Evolutionary conservation across 1,140 invertebrate species (phyloP), one percentile per base, ranked within the genome.

Genomic region (Ceratina japonica): DNA sequence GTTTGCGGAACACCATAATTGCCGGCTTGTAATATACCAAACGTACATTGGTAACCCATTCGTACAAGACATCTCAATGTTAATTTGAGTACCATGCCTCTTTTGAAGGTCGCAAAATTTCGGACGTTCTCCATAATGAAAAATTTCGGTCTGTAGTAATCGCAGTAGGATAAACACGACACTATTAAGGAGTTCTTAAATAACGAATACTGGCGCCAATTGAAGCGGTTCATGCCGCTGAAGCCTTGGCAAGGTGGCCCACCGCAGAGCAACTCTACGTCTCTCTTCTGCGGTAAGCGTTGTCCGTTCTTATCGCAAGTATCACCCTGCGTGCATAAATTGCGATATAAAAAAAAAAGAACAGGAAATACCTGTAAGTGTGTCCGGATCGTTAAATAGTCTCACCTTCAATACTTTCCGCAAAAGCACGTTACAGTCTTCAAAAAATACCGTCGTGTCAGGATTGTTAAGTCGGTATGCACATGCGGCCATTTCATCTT

Each of bases 221-320:
- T 97, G 89, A 98, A 98, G 27, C 97, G 93, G 90, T 98, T 98
- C 96, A 98, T 97, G 24, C 96, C 96, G 81, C 96, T 97, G 90
- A 97, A 98, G 0, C 97, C 97, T 92, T 98, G 97, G 89, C 97
- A 98, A 2, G 97, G 97, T n/a, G n/a, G n/a, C n/a, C n/a, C n/a
- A n/a, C n/a, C n/a, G n/a, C n/a, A n/a, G n/a, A n/a, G n/a, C n/a
- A 98, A 89, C 83, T 98, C 97, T 1, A 98, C 96, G 76, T 97
- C 96, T 4, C 97, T 96, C 87, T 95, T 96, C 87, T 94, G 90
- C 1, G 97, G 97, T 56, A 97, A 91, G 12, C 90, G 92, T 88
- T 96, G 94, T 13, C 95, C 95, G 62, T 92, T 93, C 15, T 89
- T 85, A 79, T 94, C 93, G 24, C 83, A 91, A 15, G 87, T 92